Evolutionary conservation across 2,797 vertebrate genomes (phyloP).

Genomic region (Tokudaia tokunoshimensis): DNA sequence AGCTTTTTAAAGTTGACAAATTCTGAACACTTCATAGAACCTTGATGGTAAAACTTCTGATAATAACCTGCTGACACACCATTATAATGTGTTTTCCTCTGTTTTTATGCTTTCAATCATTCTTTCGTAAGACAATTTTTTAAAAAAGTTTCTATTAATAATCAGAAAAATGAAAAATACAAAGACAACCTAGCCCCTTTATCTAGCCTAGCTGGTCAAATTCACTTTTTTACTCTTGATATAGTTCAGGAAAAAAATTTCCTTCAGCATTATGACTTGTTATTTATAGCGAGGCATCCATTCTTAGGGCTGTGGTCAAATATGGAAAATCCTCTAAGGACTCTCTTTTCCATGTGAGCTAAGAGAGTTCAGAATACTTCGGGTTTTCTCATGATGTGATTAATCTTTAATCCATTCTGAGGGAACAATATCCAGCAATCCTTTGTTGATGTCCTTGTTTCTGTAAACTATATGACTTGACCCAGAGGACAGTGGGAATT

Average conservation of each 20-base stretch:
- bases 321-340: background rate
- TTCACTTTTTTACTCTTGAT: conserved; percentile 12
- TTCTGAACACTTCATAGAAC: background rate
- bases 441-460: background rate
- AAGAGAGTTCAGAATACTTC: conserved; percentile 18
- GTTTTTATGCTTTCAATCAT: conserved; percentile 17
- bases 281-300: background rate
- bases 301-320: conserved; percentile 40
- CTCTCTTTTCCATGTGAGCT: conserved; percentile 7
- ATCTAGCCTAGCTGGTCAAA: conserved; percentile 7
- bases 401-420: conserved; percentile 13
- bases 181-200: background rate
- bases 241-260: conserved; percentile 25
- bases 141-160: background rate
- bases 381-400: background rate
- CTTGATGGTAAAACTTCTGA: background rate
- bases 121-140: background rate
- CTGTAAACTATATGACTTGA: background rate
- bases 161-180: background rate
- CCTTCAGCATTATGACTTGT: conserved; percentile 27
- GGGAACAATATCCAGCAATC: background rate
- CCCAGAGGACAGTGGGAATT: background rate
- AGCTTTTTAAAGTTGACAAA: conserved; percentile 6
- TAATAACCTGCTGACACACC: background rate
- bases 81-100: background rate